Evolutionary conservation across 1,140 invertebrate genomes (phyloP).

Genomic region (Drosophila nebulosa): DNA sequence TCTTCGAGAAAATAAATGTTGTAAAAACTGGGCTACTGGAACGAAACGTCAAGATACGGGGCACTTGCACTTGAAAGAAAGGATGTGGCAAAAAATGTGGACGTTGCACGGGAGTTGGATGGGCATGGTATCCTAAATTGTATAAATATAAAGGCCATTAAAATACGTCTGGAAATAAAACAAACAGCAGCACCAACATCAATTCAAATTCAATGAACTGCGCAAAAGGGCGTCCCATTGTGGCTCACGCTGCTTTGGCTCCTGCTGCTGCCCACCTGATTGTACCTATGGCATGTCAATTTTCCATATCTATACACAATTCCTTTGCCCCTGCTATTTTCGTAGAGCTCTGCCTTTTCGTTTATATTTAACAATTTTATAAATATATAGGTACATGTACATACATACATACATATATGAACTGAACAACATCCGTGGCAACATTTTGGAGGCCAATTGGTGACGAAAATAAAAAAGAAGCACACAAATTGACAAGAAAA

Average conservation of each 20-base stretch:
- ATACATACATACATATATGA: slow-evolving; percentile 11
- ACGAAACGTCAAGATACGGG: not conserved
- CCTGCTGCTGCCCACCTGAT: slow-evolving; percentile 30
- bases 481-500: not conserved
- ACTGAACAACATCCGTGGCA: slow-evolving; percentile 26
- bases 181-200: slow-evolving; percentile 48
- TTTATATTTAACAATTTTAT: slow-evolving; percentile 56
- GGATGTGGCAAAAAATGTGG: not conserved
- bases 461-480: slow-evolving; percentile 26
- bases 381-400: too few relatives aligned
- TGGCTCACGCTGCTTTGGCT: slow-evolving; percentile 14
- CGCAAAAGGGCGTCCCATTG: slow-evolving; percentile 21
- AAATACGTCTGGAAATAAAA: slow-evolving; percentile 75
- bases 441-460: slow-evolving; percentile 13
- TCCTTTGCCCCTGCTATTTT: slow-evolving; percentile 52
- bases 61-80: slow-evolving; percentile 42
- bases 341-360: slow-evolving; percentile 20
- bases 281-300: slow-evolving; percentile 50
- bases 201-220: slow-evolving; percentile 72
- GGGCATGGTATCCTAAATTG: slow-evolving; percentile 45
- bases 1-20: not conserved
- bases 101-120: not conserved
- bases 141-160: slow-evolving; percentile 78
- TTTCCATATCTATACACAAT: slow-evolving; percentile 77
- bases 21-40: slow-evolving; percentile 40